phyloP scores from a whole-genome alignment of 2,888 invertebrate species.

The Megamerina dolium region DNA sequence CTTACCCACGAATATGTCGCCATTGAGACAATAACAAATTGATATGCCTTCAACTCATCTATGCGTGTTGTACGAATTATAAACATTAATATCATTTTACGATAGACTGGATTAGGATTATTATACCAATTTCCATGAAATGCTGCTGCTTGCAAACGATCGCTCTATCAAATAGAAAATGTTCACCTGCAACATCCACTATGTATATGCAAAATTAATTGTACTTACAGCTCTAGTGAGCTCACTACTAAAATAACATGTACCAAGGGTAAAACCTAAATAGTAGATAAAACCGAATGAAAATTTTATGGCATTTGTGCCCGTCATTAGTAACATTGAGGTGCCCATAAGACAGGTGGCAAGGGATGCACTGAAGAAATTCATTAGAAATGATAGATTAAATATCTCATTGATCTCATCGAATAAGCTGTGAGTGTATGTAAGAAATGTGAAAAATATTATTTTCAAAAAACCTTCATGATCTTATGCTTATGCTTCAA shows the following conservation, averaged over 20 bases:
- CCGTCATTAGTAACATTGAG: conserved; percentile 32
- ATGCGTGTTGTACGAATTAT: conserved; percentile 33
- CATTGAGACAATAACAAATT: conserved; percentile 37
- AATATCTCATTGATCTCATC: conserved; percentile 32
- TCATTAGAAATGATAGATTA: conserved; percentile 32
- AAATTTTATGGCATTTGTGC: conserved; percentile 27
- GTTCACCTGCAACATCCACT: too few species aligned
- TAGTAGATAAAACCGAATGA: conserved; percentile 32
- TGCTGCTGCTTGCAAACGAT: conserved; percentile 30
- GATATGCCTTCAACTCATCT: conserved; percentile 29
- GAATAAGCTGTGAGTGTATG: conserved; percentile 19
- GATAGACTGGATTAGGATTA: conserved; percentile 31
- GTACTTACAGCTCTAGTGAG: conserved; percentile 31
- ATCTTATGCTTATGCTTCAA: background rate
- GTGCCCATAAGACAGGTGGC: conserved; percentile 39
- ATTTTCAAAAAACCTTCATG: background rate
- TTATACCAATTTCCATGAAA: conserved; percentile 43
- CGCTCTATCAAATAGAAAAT: conserved; percentile 28
- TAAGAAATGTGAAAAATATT: background rate
- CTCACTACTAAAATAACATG: conserved; percentile 35
- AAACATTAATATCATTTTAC: conserved; percentile 34
- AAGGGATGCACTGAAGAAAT: conserved; percentile 34
- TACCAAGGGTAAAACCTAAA: conserved; percentile 30
- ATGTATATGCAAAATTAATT: too few species aligned
- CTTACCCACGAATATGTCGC: conserved; percentile 36